Evolutionary conservation across 2,888 invertebrate genomes (phyloP), one percentile per base, ranked within the genome.

Genomic region (Malthinus seriepunctatus): DNA sequence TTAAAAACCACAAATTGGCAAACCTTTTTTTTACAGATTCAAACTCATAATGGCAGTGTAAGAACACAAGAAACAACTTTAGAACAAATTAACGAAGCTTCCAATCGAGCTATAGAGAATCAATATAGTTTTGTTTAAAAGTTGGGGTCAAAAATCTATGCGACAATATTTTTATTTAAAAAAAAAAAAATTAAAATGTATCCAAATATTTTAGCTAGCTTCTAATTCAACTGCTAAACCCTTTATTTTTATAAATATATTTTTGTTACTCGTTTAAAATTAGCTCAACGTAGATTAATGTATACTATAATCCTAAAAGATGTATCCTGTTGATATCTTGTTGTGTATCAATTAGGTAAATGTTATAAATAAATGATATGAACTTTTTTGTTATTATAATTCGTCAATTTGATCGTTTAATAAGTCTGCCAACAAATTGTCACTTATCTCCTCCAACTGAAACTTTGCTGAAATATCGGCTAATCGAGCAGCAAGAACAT

Each of bases 11-110:
- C 2, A 23, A 23, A 23, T 23, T 23, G 23, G 23, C 23, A 23
- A 23, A 23, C 23, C 23, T 23, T 23, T 23, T 5, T 23, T 73
- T 76, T 76, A 63, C 78, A 89, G 84, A 87, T 88, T 62, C 86
- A 89, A 66, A 88, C 89, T 0, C 89, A 88, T 75, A 89, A 89
- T 66, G 93, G 92, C 64, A 90, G 93, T 65, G 90, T 94, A 63
- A 83, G 93, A 62, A 88, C 89, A 69, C 85, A 91, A 58, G 86
- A 89, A 32, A 89, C 90, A 15, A 90, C 91, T 39, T 81, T 93
- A 66, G 93, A 92, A 72, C 80, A 78, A 73, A 79, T 65, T 70
- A 75, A 78, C 0, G 82, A 80, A 64, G 81, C 81, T 67, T 79
- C 78, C 8, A 74, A 75, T 53, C 71, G 92, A 54, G 93, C 93